These are phyloP conservation scores for Hemicentrotus pulcherrimus DNA, from an alignment of 35 echinoderm and acorn worm species.

Conservation along the genomic window DNA sequence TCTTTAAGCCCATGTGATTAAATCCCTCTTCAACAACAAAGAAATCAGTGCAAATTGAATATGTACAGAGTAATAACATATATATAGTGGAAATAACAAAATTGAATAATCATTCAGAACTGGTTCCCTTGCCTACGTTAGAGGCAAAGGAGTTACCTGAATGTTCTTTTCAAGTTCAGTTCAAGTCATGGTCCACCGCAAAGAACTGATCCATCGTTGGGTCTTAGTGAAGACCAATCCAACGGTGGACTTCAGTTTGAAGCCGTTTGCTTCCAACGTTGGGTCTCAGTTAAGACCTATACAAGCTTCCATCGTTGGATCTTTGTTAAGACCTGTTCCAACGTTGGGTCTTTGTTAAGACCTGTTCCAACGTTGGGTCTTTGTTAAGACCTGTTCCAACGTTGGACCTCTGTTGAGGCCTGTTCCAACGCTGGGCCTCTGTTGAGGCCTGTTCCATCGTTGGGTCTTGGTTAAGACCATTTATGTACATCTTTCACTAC, in stretches of 20 bases:
- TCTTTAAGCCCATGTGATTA: not conserved
- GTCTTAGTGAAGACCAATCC: constrained; percentile 7
- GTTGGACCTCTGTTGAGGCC: constrained; percentile 21
- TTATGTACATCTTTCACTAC: not conserved
- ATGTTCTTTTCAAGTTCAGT: constrained; percentile 13
- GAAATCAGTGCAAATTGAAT: not conserved
- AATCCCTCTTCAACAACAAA: not conserved
- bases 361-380: constrained; percentile 42
- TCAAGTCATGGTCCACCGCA: not conserved
- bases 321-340: constrained; percentile 29
- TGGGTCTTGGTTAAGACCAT: constrained; percentile 35
- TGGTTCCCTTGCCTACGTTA: not conserved
- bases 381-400: not conserved
- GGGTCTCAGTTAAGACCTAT: not conserved
- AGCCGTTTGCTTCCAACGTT: not conserved
- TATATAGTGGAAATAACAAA: not conserved
- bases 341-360: constrained; percentile 43
- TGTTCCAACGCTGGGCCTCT: constrained; percentile 25
- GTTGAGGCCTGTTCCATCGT: constrained; percentile 33
- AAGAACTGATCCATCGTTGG: constrained; percentile 38
- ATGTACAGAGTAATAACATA: constrained; percentile 8
- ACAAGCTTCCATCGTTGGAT: not conserved
- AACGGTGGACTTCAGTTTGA: no score
- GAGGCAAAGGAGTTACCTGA: not conserved
- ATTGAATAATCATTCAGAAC: not conserved